Conservation (phyloP, 2,797 vertebrate species). For the Synaphobranchus kaupii region DNA sequence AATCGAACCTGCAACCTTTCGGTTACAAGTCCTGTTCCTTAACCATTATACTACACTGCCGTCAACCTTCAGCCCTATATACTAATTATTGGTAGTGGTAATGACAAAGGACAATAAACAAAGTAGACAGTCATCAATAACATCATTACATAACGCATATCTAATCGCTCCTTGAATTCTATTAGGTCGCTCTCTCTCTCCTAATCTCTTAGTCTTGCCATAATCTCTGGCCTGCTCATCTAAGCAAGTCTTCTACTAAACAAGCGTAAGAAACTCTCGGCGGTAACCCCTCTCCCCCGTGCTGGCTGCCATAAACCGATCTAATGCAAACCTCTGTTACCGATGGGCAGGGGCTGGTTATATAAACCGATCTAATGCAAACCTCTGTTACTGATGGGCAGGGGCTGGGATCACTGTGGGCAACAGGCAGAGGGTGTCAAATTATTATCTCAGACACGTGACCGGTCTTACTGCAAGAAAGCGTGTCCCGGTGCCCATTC, state of each 20-base stretch:
- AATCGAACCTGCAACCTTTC: not conserved
- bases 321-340: constrained; percentile 43
- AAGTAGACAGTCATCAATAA: constrained; percentile 37
- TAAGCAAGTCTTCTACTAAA: constrained; percentile 73
- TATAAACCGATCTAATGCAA: constrained; percentile 53
- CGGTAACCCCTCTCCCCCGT: constrained; percentile 2
- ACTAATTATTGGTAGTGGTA: not conserved
- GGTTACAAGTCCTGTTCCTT: no score
- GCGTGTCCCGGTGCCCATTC: not conserved
- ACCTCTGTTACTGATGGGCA: constrained; percentile 32
- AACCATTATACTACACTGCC: no score
- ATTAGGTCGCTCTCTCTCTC: constrained; percentile 57
- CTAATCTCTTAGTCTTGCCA: constrained; percentile 71
- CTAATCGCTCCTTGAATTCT: constrained; percentile 69
- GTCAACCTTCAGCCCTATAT: not conserved
- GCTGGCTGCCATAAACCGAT: constrained; percentile 49
- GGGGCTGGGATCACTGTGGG: constrained; percentile 21
- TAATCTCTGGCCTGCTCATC: constrained; percentile 77
- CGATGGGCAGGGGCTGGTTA: constrained; percentile 49
- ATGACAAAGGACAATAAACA: constrained; percentile 19
- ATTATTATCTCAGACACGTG: constrained; percentile 27
- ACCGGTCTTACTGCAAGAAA: not conserved
- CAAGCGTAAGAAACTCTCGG: constrained; percentile 17
- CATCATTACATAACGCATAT: constrained; percentile 59
- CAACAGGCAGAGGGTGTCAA: constrained; percentile 39